A percentile compares a stretch with the other conserved stretches of the same genome.
Conservation (phyloP, 30 jellyfish, hydroid and myxozoan species). For the Turritopsis rubra region DNA sequence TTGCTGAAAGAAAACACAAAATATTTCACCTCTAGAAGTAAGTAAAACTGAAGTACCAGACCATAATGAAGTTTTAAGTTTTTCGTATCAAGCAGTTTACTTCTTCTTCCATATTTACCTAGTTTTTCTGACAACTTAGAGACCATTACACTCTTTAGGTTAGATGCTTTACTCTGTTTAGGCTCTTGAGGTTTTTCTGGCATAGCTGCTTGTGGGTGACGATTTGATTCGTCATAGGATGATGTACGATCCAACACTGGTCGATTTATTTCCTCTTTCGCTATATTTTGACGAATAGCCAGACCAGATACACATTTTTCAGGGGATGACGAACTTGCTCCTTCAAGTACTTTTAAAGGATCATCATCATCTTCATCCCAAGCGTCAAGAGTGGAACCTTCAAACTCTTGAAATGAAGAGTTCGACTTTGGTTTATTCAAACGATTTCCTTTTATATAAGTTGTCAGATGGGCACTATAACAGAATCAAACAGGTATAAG, state of each 20-base stretch:
- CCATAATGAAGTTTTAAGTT: neutral
- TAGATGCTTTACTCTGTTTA: conserved; percentile 27
- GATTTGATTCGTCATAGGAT: conserved; percentile 12
- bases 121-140: conserved; percentile 67
- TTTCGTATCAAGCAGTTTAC: no score
- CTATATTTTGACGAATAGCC: neutral
- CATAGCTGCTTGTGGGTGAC: conserved; percentile 29
- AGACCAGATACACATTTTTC: conserved; percentile 12
- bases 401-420: conserved; percentile 71
- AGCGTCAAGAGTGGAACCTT: conserved; percentile 89
- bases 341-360: conserved; percentile 28
- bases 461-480: conserved; percentile 65
- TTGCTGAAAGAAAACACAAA: neutral
- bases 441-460: conserved; percentile 48
- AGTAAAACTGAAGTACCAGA: neutral
- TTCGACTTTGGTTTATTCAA: conserved; percentile 35
- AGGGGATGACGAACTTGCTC: conserved; percentile 37
- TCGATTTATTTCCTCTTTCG: conserved; percentile 18
- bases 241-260: conserved; percentile 6
- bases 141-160: conserved; percentile 69
- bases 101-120: no score
- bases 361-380: conserved; percentile 94
- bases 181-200: neutral
- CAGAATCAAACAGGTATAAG: neutral
- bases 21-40: no score